Conservation (phyloP, 2,113 vertebrate genomes). For the Psittacula cyanocephala region DNA sequence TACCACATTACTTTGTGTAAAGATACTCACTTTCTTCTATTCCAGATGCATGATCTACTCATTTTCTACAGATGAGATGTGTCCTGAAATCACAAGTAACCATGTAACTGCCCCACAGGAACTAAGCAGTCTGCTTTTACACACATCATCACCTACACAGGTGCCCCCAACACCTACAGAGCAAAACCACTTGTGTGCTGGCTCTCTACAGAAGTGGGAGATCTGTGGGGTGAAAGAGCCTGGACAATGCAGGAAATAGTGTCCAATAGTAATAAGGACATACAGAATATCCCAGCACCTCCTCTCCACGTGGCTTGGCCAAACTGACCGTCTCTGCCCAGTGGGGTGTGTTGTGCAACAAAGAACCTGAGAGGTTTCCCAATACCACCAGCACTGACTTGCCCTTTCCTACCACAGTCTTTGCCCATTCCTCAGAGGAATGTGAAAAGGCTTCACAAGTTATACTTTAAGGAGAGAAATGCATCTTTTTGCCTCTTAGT, state of each 20-base stretch:
- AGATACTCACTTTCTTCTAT: background rate
- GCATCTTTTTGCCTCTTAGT: background rate
- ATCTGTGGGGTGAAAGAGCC: background rate
- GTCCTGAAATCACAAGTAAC: background rate
- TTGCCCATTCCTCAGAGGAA: background rate
- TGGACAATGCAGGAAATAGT: background rate
- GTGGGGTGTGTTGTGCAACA: accelerated
- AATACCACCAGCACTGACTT: background rate
- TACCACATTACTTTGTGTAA: background rate
- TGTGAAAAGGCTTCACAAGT: background rate
- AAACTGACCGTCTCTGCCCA: background rate
- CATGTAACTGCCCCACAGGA: background rate
- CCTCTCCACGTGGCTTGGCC: background rate
- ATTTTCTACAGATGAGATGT: background rate
- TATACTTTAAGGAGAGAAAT: background rate
- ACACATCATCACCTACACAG: background rate
- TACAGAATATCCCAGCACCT: background rate
- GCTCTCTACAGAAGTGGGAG: background rate
- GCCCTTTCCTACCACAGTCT: background rate
- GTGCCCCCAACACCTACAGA: background rate
- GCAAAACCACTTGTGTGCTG: background rate
- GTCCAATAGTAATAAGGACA: background rate
- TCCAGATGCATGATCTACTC: background rate
- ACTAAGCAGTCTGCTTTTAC: background rate
- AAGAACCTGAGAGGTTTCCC: background rate